Conservation (phyloP, 1,140 invertebrate genomes). For the Trigoniulus corallinus region DNA sequence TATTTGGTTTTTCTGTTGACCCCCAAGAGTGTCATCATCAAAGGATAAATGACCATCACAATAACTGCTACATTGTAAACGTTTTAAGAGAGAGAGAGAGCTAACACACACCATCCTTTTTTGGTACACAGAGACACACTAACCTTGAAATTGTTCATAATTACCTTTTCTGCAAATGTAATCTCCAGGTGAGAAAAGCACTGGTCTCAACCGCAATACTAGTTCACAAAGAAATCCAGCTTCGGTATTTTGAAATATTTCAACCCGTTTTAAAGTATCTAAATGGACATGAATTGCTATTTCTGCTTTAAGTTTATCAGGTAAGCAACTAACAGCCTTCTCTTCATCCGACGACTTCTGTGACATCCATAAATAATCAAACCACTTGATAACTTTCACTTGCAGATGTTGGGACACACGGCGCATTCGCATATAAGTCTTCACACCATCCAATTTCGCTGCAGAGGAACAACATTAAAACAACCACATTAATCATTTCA, state of each 20-base stretch:
- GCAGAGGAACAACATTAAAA: constrained; percentile 29
- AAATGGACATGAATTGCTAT: constrained; percentile 98
- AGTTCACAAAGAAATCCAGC: constrained; percentile 95
- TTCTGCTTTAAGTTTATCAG: constrained; percentile 95
- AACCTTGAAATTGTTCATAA: neutral
- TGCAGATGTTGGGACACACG: constrained; percentile 86
- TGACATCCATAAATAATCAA: constrained; percentile 96
- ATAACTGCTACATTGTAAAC: no score
- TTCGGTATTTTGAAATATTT: constrained; percentile 98
- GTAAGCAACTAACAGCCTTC: constrained; percentile 80
- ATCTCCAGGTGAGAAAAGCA: constrained; percentile 93
- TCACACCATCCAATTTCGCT: constrained; percentile 95
- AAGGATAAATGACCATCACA: no score
- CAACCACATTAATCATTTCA: no score
- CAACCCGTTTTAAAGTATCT: constrained; percentile 91
- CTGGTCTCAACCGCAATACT: constrained; percentile 78
- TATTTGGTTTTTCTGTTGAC: no score
- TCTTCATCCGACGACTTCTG: constrained; percentile 98
- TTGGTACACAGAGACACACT: no score
- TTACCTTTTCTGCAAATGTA: constrained; percentile 97
- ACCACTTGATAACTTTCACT: constrained; percentile 98
- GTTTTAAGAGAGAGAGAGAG: no score
- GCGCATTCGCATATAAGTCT: constrained; percentile 95
- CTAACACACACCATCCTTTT: no score
- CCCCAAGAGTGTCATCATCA: no score